A percentile compares a stretch with the other conserved stretches of the same genome.
Evolutionary conservation across 1,140 invertebrate species (phyloP).

Genomic region (Saccostrea echinata): DNA sequence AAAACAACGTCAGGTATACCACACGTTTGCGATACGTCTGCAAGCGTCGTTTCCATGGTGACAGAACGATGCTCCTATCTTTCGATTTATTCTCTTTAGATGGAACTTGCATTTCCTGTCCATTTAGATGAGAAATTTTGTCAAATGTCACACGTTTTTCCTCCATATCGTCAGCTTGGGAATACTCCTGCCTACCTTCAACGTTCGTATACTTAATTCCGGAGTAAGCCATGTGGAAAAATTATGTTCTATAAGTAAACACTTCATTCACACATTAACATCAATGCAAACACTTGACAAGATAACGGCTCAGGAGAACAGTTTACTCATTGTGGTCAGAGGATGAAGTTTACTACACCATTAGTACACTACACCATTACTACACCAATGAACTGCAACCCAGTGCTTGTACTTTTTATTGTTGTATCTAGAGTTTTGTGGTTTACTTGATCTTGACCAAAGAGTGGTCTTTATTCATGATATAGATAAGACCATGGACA

Average conservation of each 20-base stretch:
- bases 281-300: conserved; percentile 6
- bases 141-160: not conserved
- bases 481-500: too few species aligned
- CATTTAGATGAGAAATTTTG: not conserved
- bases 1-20: not conserved
- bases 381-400: too few species aligned
- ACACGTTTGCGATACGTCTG: not conserved
- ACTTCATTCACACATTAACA: not conserved
- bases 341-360: not conserved
- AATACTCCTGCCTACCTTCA: not conserved
- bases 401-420: too few species aligned
- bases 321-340: not conserved
- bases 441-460: too few species aligned
- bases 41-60: conserved; percentile 26
- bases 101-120: not conserved
- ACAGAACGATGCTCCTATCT: not conserved
- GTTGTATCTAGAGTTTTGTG: too few species aligned
- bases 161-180: not conserved
- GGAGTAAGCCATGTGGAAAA: conserved; percentile 17
- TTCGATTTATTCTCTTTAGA: not conserved
- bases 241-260: not conserved
- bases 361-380: not conserved
- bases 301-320: not conserved
- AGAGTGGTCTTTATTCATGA: too few species aligned
- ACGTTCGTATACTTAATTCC: conserved; percentile 15